These are phyloP conservation scores for Adelphocoris suturalis DNA, from an alignment of 2,888 invertebrate genomes.

Conservation along the genomic window DNA sequence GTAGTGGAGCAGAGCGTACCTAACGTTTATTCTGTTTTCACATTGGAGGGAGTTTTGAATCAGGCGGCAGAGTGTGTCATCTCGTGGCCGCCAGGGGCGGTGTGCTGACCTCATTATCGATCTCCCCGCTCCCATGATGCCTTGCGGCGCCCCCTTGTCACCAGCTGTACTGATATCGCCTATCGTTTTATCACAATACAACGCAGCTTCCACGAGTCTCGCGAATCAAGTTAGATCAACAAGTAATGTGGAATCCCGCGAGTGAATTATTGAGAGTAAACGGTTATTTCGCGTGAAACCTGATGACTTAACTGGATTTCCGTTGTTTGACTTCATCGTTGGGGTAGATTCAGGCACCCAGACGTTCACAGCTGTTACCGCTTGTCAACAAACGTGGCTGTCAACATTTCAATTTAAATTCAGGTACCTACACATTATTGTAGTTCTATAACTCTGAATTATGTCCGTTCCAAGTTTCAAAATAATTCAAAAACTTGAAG, in stretches of 20 bases:
- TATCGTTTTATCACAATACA: not conserved
- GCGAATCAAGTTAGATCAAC: not conserved
- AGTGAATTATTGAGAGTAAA: too few relatives aligned
- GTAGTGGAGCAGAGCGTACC: too few relatives aligned
- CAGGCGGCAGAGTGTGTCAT: not conserved
- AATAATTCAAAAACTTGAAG: slow-evolving; percentile 54
- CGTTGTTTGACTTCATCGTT: not conserved
- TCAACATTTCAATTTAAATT: not conserved
- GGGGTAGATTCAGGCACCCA: not conserved
- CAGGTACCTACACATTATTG: too few relatives aligned
- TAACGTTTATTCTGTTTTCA: too few relatives aligned
- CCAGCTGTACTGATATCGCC: slow-evolving; percentile 1
- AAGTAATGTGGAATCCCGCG: not conserved
- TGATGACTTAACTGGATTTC: not conserved
- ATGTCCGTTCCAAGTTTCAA: slow-evolving; percentile 44
- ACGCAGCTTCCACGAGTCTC: slow-evolving; percentile 24
- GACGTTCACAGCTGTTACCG: not conserved
- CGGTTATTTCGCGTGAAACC: not conserved
- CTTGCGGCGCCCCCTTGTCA: not conserved
- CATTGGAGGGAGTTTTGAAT: not conserved
- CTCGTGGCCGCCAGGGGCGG: not conserved
- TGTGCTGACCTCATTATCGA: not conserved
- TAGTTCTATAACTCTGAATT: not conserved
- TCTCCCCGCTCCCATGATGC: not conserved
- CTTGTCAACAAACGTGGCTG: not conserved